Base-by-base conservation (phyloP, 2,888 invertebrate species). In the Pristionchus arcanus region DNA sequence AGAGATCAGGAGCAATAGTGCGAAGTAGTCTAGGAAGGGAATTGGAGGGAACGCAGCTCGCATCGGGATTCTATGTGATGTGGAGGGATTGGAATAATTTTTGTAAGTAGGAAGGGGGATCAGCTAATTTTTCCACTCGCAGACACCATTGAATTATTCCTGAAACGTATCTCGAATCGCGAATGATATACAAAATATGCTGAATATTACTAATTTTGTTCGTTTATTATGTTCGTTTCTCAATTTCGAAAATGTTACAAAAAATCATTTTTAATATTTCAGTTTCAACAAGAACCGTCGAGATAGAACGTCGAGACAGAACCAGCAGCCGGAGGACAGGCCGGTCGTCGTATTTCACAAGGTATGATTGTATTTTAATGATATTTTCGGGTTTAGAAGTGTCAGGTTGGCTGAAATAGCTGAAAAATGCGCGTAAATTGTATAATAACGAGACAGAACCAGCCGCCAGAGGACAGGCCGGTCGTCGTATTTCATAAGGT, bases 331-430 rank as follows among this genome's bases (percentile, higher is more conserved):
- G 5, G 63, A 71, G 21, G 92, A 94, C 34, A 90, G 92, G 59
- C 95, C 95, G 0, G 94, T 95, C 42, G 94, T 95, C n/a, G 94
- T 95, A 31, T 94, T 94, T 83, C 95, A 95, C 85, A 94, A 93
- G 87, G 92, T 92, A 37, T 53, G n/a, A 11, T 63, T 7, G 9
- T 63, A 9, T 49, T 28, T 68, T 25, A 28, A 68, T 4, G 5
- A 68, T 68, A n/a, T n/a, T n/a, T n/a, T n/a, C n/a, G n/a, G n/a
- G n/a, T 68, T 68, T 53, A 53, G 49, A 53, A 15, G 9, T 53
- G 74, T 31, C 2, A 34, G n/a, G n/a, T n/a, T n/a, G n/a, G n/a
- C n/a, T n/a, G n/a, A n/a, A n/a, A n/a, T n/a, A n/a, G n/a, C n/a
- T n/a, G n/a, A n/a, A n/a, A n/a, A n/a, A n/a, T n/a, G n/a, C n/a